phyloP scores from a whole-genome alignment of 2,113 vertebrate species.

The Parotia lawesii region DNA sequence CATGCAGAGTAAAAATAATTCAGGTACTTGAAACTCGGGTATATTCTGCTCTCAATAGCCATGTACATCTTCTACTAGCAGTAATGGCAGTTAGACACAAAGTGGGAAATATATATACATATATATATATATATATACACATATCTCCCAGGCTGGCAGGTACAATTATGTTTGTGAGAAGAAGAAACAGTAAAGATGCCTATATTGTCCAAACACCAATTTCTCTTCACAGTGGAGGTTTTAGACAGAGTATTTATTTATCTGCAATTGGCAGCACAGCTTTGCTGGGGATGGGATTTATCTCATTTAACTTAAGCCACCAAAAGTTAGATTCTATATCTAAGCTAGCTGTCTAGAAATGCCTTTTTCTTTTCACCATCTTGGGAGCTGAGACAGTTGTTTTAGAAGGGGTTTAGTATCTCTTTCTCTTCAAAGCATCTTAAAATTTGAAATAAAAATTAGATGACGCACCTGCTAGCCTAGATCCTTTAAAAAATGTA shows the following conservation, averaged over 20 bases:
- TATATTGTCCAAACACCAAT: neutral
- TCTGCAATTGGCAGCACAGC: neutral
- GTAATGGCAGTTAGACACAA: neutral
- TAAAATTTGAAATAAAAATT: neutral
- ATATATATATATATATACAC: neutral
- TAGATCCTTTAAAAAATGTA: neutral
- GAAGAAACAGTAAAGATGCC: neutral
- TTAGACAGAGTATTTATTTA: neutral
- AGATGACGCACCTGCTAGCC: neutral
- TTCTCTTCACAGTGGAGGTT: neutral
- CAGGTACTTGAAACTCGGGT: neutral
- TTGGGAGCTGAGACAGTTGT: neutral
- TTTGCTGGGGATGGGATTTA: neutral
- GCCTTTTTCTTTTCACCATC: neutral
- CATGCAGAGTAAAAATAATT: constrained; percentile 52
- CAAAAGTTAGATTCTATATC: neutral
- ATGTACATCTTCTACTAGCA: neutral
- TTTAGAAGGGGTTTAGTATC: neutral
- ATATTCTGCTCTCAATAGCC: neutral
- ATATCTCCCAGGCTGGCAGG: neutral
- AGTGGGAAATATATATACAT: neutral
- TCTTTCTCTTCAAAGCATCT: neutral
- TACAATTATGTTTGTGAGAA: neutral
- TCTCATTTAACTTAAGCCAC: neutral
- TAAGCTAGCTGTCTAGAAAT: neutral